phyloP scores from a whole-genome alignment of 2,888 invertebrate genomes.

The Furcula furcula region DNA sequence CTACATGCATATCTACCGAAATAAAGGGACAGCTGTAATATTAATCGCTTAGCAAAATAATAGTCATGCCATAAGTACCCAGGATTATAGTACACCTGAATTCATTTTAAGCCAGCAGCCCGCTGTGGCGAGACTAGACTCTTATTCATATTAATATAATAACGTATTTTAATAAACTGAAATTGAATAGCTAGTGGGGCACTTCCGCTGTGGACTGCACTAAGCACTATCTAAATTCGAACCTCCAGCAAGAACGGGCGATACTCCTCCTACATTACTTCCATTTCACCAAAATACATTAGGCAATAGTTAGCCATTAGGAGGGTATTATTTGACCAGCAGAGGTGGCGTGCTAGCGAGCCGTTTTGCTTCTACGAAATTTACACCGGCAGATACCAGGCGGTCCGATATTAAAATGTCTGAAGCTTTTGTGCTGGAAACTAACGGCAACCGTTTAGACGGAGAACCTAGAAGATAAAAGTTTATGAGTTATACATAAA shows the following conservation, averaged over 20 bases:
- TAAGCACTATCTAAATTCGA: constrained; percentile 65
- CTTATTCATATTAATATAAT: constrained; percentile 36
- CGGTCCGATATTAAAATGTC: constrained; percentile 75
- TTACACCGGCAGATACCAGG: constrained; percentile 71
- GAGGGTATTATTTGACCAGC: constrained; percentile 75
- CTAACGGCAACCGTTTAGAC: constrained; percentile 67
- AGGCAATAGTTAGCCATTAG: constrained; percentile 76
- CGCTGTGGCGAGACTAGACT: constrained; percentile 11
- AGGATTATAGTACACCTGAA: not conserved
- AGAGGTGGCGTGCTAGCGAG: constrained; percentile 70
- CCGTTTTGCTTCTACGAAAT: constrained; percentile 67
- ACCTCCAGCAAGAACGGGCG: constrained; percentile 52
- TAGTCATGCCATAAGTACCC: not conserved
- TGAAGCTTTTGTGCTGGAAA: constrained; percentile 73
- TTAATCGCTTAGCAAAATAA: not conserved
- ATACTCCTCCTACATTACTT: constrained; percentile 54
- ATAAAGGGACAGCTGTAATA: not conserved
- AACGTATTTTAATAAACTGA: constrained; percentile 58
- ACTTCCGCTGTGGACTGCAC: constrained; percentile 49
- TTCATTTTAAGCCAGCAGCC: constrained; percentile 16
- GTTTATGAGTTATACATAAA: constrained; percentile 80
- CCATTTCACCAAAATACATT: constrained; percentile 75
- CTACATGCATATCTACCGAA: not conserved
- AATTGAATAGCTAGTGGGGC: constrained; percentile 51
- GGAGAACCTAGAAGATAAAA: constrained; percentile 72